phyloP scores from a whole-genome alignment of 2,113 vertebrate species.

The Crotalus viridis region DNA sequence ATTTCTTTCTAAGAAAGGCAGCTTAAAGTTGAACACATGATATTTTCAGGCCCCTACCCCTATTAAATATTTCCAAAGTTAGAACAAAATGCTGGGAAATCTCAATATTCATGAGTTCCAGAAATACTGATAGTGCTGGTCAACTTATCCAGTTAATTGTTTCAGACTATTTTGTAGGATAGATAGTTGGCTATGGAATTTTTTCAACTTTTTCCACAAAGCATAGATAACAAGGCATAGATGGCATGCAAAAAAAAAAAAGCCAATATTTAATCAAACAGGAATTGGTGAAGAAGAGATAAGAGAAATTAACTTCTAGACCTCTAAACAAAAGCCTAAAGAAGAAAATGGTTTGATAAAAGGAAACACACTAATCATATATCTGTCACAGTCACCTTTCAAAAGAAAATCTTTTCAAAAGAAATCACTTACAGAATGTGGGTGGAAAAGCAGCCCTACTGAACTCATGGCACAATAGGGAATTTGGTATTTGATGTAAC shows the following conservation, averaged over 20 bases:
- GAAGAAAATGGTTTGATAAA: not conserved
- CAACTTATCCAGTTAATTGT: not conserved
- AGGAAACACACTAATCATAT: not conserved
- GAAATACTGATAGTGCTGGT: not conserved
- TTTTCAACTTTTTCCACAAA: slow-evolving; percentile 1
- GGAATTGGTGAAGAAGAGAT: slow-evolving; percentile 10
- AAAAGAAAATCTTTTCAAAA: not conserved
- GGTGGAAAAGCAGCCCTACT: not conserved
- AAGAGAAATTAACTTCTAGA: slow-evolving; percentile 1
- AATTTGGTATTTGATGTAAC: not conserved
- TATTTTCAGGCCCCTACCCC: not conserved
- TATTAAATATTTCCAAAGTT: not conserved
- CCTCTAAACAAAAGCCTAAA: not conserved
- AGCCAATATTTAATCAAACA: slow-evolving; percentile 9
- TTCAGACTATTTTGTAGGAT: not conserved
- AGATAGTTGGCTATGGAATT: not conserved
- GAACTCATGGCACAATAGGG: not conserved
- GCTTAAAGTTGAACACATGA: not conserved
- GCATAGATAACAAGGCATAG: not conserved
- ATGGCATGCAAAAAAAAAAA: not conserved
- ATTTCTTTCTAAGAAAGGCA: not conserved
- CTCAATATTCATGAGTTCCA: not conserved
- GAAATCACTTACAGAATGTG: not conserved
- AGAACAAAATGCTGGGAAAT: not conserved
- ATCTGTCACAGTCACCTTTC: not conserved